Evolutionary conservation across 2,888 invertebrate species (phyloP), one percentile per base, ranked within the genome.

Genomic region (Conus canariensis): DNA sequence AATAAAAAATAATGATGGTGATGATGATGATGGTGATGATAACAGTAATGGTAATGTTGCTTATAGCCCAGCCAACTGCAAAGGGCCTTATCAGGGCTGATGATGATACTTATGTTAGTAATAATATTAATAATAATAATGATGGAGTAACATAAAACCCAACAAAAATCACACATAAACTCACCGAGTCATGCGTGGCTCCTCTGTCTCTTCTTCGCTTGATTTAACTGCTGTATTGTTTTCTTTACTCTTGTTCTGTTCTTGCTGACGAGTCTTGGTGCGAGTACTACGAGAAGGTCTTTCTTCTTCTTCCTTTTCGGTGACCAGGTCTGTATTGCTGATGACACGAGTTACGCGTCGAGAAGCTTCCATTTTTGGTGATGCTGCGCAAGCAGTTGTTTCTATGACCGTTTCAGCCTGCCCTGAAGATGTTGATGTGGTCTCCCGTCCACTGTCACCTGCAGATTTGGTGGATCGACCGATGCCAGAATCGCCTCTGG

Each of bases 101-200:
- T 45, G 45, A 4, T 30, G 30, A 45, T 45, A 45, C 45, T 45
- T 45, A 45, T 45, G 45, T 45, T 45, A 45, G 45, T 45, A 45
- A 45, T 45, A 45, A 45, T 45, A 45, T 45, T 45, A 45, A 45
- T 45, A 45, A 45, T 3, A 45, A 45, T 45, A 45, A 45, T 45
- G 45, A 45, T 45, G 45, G 45, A 45, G 45, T 45, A 45, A 45
- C 45, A 45, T 45, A 45, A 45, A 45, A 45, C 45, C 45, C 4
- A 45, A 45, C 45, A 45, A 45, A 45, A 45, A 45, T 45, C 45
- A 45, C 45, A 45, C 45, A 80, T 6, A 30, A 4, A 59, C 67
- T 86, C 19, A 88, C 88, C 88, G 59, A 6, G 88, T 88, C 88
- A 88, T 88, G 19, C 88, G 88, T 30, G 88, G 82, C 56, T 88